Evolutionary conservation across 2,797 vertebrate genomes (phyloP).

Genomic region (Galago senegalensis): DNA sequence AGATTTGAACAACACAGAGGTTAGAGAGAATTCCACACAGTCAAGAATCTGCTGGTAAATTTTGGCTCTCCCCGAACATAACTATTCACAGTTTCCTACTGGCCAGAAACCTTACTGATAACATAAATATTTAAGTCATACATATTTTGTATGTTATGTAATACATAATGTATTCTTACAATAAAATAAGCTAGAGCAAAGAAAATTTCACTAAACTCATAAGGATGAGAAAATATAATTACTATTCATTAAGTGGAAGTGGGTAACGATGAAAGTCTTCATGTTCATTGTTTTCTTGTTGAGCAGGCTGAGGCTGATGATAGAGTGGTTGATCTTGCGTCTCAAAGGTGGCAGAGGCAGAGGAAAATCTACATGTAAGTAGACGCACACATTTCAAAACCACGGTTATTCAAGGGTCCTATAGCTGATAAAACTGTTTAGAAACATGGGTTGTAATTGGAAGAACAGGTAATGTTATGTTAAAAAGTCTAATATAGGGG

Average conservation of each 20-base stretch:
- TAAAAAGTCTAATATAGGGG: not conserved
- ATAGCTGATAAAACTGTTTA: not conserved
- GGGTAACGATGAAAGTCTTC: not conserved
- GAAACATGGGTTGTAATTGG: not conserved
- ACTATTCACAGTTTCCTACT: not conserved
- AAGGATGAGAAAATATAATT: not conserved
- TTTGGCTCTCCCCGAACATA: not conserved
- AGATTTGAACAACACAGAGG: not conserved
- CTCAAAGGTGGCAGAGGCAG: not conserved
- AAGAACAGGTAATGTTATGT: not conserved
- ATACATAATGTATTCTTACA: not conserved
- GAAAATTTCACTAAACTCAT: not conserved
- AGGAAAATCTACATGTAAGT: not conserved
- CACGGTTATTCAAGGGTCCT: not conserved
- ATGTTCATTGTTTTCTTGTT: not conserved
- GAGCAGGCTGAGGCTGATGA: not conserved
- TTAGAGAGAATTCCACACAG: not conserved
- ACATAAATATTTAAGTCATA: not conserved
- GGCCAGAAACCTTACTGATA: not conserved
- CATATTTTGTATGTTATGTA: not conserved
- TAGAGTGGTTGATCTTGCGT: not conserved
- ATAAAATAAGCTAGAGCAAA: not conserved
- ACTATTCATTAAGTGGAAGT: not conserved
- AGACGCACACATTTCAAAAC: not conserved
- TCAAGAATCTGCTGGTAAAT: not conserved